phyloP scores from a whole-genome alignment of 2,888 invertebrate genomes.

The Alentia gelatinosa region DNA sequence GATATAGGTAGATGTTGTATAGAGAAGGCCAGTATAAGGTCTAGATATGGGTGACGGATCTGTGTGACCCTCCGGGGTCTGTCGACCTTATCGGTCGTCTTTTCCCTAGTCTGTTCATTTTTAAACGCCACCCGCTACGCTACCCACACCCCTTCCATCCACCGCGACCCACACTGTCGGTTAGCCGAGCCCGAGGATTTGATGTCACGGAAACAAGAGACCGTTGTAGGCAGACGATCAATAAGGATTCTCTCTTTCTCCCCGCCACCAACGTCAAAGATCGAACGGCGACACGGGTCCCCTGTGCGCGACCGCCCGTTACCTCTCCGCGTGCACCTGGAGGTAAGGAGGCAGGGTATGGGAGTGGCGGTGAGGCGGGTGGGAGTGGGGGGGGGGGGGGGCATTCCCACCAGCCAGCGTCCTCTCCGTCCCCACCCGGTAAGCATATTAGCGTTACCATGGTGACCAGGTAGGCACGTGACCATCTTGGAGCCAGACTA shows the following conservation, averaged over 20 bases:
- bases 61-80: no score
- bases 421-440: not conserved
- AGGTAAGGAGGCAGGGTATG: no score
- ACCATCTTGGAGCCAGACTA: not conserved
- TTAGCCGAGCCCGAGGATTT: not conserved
- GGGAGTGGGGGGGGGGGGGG: not conserved
- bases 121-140: not conserved
- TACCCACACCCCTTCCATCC: not conserved
- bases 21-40: no score
- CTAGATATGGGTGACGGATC: no score
- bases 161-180: not conserved
- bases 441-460: slow-evolving; percentile 28
- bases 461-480: slow-evolving; percentile 26
- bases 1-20: no score
- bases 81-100: no score
- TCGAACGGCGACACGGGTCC: not conserved
- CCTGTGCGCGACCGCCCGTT: no score
- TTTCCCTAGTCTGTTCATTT: no score
- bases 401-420: not conserved
- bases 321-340: not conserved
- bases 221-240: not conserved
- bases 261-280: not conserved
- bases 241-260: not conserved
- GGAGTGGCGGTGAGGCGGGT: not conserved
- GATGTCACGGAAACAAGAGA: slow-evolving; percentile 7